phyloP scores from a whole-genome alignment of 2,113 vertebrate species.

The Callocephalon fimbriatum region DNA sequence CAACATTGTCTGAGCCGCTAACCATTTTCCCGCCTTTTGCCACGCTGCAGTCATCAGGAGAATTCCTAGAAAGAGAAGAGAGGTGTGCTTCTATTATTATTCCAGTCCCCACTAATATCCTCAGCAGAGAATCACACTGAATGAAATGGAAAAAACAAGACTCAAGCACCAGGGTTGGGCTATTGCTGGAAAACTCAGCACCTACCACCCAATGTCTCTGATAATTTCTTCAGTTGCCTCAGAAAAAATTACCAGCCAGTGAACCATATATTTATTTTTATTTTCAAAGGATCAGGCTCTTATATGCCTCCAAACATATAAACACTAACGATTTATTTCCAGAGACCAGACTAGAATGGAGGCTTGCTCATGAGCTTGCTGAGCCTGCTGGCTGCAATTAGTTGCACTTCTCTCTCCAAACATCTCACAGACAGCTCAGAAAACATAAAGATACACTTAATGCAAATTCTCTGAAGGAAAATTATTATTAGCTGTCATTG shows the following conservation, averaged over 20 bases:
- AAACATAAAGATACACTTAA: neutral
- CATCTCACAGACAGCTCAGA: neutral
- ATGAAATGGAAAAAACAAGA: neutral
- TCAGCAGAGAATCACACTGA: neutral
- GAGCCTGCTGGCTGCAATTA: neutral
- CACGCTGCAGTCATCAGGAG: constrained; percentile 85
- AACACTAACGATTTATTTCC: neutral
- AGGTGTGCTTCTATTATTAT: neutral
- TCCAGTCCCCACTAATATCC: neutral
- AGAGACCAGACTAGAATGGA: neutral
- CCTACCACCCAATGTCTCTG: neutral
- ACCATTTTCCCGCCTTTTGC: constrained; percentile 86
- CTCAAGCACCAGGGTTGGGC: neutral
- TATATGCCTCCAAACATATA: neutral
- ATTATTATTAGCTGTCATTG: neutral
- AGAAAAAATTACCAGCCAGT: neutral
- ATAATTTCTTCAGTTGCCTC: neutral
- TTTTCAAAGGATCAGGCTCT: neutral
- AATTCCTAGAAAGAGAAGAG: constrained; percentile 76
- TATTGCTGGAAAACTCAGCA: neutral
- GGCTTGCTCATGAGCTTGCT: neutral
- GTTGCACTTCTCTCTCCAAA: neutral
- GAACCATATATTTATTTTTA: neutral
- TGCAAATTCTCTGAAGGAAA: neutral
- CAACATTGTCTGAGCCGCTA: constrained; percentile 75